Evolutionary conservation across 2,113 vertebrate genomes (phyloP).

Genomic region (Hemiprocne comata): DNA sequence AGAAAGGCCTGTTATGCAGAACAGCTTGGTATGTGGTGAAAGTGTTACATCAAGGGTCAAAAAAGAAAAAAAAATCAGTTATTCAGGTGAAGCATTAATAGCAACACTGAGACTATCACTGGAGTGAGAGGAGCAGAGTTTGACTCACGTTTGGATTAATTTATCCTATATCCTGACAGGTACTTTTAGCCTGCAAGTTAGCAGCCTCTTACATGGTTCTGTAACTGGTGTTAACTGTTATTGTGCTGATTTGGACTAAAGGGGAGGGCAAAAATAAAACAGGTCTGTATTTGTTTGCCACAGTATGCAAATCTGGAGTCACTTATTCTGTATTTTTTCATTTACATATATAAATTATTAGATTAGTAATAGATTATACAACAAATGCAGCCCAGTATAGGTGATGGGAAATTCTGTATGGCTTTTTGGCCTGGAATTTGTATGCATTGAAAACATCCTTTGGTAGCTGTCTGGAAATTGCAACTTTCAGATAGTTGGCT

Average conservation of each 20-base stretch:
- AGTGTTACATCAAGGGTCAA: slow-evolving; percentile 17
- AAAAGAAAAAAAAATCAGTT: neutral
- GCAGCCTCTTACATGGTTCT: neutral
- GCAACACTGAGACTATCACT: neutral
- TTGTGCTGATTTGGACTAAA: neutral
- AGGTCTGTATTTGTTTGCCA: neutral
- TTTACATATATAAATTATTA: too few species aligned
- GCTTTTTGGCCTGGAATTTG: neutral
- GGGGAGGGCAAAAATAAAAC: neutral
- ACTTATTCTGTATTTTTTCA: too few species aligned
- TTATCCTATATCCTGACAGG: neutral
- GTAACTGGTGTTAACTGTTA: neutral
- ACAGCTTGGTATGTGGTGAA: slow-evolving; percentile 38
- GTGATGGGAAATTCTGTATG: neutral
- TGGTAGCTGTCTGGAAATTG: neutral
- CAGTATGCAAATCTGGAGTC: neutral
- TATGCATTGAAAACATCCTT: neutral
- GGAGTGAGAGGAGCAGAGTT: neutral
- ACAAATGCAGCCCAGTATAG: neutral
- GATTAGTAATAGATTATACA: neutral
- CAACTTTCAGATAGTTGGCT: neutral
- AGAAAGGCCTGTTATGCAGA: slow-evolving; percentile 16
- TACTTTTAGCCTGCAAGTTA: neutral
- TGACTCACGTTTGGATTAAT: neutral
- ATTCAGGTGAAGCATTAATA: neutral